Base-by-base conservation (phyloP, 2,888 invertebrate genomes). In the Clistopyga incitator region DNA sequence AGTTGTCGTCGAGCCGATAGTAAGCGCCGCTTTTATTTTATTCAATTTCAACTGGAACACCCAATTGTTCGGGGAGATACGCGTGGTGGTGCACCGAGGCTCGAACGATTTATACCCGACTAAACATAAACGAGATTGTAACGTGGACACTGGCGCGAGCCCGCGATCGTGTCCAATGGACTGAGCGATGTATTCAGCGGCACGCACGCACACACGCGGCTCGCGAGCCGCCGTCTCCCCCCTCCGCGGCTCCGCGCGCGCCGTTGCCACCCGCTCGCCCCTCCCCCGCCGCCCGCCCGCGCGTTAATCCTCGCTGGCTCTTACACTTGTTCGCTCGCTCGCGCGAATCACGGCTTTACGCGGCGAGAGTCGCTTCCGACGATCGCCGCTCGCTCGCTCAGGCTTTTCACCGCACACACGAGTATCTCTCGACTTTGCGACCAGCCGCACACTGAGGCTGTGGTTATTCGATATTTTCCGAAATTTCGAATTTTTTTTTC, bases 141-240 rank as follows among this genome's bases (percentile, higher is more conserved):
- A 91, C 88, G 89, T 89, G 88, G 90, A 90, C 85, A 75, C 68
- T 78, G 68, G 38, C 42, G 70, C 78, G 81, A 47, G 70, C 78
- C 76, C 81, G 78, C 83, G 84, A 81, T 78, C 74, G 85, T 84
- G 81, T 85, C 87, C 85, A 88, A 90, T 86, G 86, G 86, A 80
- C 85, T 87, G 85, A 85, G 86, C 85, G 82, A 86, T 86, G 82
- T 29, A 65, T 65, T 61, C 85, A 68, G 84, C 61, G 59, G 15
- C 10, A n/a, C n/a, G 77, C 87, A 88, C 84, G 56, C 85, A 87
- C 74, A 68, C 84, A 81, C 76, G 80, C 54, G 59, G 29, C 29
- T 20, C 29, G 29, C 59, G 59, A 59, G 59, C 59, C 59, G 59
- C 59, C 59, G 59, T 47, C 56, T 25, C 56, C n/a, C 50, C 52